These are phyloP conservation scores for Penaeus monodon DNA, from an alignment of 2,888 invertebrate genomes.

Conservation along the genomic window DNA sequence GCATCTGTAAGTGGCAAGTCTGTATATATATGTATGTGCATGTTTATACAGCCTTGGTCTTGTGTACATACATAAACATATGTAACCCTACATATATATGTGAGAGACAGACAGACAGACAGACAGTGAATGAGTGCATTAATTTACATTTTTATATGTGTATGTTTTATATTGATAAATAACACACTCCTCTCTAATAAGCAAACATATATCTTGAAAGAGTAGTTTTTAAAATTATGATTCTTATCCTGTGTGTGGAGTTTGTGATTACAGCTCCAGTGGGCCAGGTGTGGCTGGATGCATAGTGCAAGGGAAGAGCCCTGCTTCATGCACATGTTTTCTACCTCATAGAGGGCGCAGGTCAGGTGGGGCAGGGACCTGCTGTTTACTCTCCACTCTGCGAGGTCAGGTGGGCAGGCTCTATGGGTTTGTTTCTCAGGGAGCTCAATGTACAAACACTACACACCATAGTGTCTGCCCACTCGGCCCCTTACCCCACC, in stretches of 20 bases:
- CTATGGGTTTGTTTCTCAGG: constrained; percentile 59
- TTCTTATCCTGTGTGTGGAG: constrained; percentile 27
- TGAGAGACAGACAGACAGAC: too few relatives aligned
- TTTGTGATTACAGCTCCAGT: constrained; percentile 23
- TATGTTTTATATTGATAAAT: too few relatives aligned
- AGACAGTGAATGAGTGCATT: too few relatives aligned
- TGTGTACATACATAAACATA: too few relatives aligned
- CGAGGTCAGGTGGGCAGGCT: constrained; percentile 46
- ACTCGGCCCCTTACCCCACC: constrained; percentile 32
- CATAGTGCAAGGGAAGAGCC: constrained; percentile 49
- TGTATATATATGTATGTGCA: too few relatives aligned
- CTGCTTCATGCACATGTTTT: constrained; percentile 61
- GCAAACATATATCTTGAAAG: constrained; percentile 10
- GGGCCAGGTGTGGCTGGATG: constrained; percentile 49
- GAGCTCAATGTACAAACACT: constrained; percentile 62
- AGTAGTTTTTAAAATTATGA: constrained; percentile 15
- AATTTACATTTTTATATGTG: too few relatives aligned
- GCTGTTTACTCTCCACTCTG: constrained; percentile 32
- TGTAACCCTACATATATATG: too few relatives aligned
- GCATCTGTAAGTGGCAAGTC: too few relatives aligned
- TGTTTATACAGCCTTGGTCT: too few relatives aligned
- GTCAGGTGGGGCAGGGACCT: constrained; percentile 58
- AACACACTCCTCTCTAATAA: too few relatives aligned
- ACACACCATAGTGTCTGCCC: constrained; percentile 50
- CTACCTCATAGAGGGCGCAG: constrained; percentile 59